A percentile compares a stretch with the other conserved stretches of the same genome.
These are phyloP conservation scores for Heliconius charithonia DNA, from an alignment of 2,888 invertebrate genomes.

Conservation along the genomic window DNA sequence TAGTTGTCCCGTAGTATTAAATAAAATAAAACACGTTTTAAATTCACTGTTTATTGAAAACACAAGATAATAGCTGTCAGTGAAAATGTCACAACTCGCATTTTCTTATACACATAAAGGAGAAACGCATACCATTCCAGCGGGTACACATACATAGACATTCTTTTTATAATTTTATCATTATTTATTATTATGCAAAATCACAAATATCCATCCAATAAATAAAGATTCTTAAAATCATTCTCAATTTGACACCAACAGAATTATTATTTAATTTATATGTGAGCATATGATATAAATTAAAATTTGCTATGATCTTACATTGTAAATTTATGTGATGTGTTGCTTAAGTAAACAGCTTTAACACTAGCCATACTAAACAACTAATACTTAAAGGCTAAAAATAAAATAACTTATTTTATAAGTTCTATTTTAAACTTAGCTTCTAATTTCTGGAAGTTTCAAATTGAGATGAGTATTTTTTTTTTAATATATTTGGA, in stretches of 20 bases:
- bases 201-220: slow-evolving; percentile 45
- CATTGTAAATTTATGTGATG: slow-evolving; percentile 22
- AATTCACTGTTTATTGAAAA: slow-evolving; percentile 63
- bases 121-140: slow-evolving; percentile 35
- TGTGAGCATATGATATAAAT: slow-evolving; percentile 5
- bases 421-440: slow-evolving; percentile 21
- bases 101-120: slow-evolving; percentile 41
- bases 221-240: slow-evolving; percentile 41
- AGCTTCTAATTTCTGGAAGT: slow-evolving; percentile 53
- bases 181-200: slow-evolving; percentile 47
- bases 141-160: slow-evolving; percentile 41
- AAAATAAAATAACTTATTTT: slow-evolving; percentile 28
- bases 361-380: slow-evolving; percentile 38
- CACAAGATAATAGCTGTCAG: slow-evolving; percentile 69
- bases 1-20: no score
- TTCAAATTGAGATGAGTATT: slow-evolving; percentile 60
- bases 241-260: slow-evolving; percentile 58
- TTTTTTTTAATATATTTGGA: slow-evolving; percentile 28
- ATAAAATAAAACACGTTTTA: slow-evolving; percentile 21
- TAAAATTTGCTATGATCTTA: slow-evolving; percentile 13
- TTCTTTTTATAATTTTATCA: slow-evolving; percentile 27
- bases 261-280: slow-evolving; percentile 45
- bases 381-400: slow-evolving; percentile 31
- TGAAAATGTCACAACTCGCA: slow-evolving; percentile 63
- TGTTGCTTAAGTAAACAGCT: slow-evolving; percentile 36